These are phyloP conservation scores for Steinernema khuongi DNA, from an alignment of 1,140 invertebrate genomes.

Conservation along the genomic window DNA sequence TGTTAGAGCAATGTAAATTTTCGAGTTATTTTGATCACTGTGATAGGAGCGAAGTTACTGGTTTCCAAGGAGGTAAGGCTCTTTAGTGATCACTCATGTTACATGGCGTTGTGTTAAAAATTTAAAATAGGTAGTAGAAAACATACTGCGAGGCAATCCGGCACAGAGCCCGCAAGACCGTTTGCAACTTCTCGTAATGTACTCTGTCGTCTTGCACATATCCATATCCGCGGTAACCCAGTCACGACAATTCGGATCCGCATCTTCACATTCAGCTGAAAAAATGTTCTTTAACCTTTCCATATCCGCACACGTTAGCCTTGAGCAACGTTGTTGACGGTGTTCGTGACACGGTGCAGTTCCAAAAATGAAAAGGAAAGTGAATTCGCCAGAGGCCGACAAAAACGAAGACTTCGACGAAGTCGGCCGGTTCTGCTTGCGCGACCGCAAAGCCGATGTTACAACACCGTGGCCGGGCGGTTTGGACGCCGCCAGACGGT, in stretches of 20 bases:
- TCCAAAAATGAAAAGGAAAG: neutral
- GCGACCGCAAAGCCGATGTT: neutral
- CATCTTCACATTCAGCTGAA: constrained; percentile 36
- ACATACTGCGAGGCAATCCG: constrained; percentile 40
- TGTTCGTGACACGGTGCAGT: neutral
- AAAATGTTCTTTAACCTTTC: constrained; percentile 1
- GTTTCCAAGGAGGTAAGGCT: neutral
- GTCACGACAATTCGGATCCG: constrained; percentile 42
- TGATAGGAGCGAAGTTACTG: neutral
- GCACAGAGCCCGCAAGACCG: constrained; percentile 41
- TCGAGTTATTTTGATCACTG: neutral
- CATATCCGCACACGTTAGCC: constrained; percentile 13
- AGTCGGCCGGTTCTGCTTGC: neutral
- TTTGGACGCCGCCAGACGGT: neutral
- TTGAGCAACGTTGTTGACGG: neutral
- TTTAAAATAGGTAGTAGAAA: constrained; percentile 17
- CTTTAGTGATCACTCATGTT: no score
- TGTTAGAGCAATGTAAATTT: neutral
- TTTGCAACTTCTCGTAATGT: constrained; percentile 40
- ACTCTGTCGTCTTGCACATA: constrained; percentile 37
- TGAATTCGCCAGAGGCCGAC: neutral
- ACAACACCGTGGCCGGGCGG: neutral
- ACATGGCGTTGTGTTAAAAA: no score
- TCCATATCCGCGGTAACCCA: constrained; percentile 37
- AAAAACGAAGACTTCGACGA: neutral